Percentiles rank a stretch among this genome's conserved stretches.
Conservation (phyloP, 2,888 invertebrate species). For the Crepidodera aurea region DNA sequence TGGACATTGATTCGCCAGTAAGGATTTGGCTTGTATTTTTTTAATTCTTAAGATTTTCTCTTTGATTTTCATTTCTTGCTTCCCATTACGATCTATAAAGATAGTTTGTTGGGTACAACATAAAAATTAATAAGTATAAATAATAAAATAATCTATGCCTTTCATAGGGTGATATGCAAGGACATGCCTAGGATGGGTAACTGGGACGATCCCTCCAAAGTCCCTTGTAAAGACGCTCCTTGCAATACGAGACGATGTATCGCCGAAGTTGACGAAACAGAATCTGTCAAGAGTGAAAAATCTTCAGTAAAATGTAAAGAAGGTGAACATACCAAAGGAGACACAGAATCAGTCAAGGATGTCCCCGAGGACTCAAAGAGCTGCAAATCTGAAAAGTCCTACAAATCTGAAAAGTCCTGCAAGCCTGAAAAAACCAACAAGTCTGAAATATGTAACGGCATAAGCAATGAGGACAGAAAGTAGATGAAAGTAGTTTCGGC, state of each 20-base stretch:
- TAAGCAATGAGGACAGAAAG: neutral
- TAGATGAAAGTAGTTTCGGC: neutral
- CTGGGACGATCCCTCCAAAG: neutral
- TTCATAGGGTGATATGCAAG: slow-evolving; percentile 1
- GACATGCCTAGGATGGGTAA: neutral
- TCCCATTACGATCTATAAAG: no score
- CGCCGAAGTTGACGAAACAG: neutral
- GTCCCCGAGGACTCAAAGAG: neutral
- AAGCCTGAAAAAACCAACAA: no score
- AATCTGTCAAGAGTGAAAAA: neutral
- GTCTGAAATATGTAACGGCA: neutral
- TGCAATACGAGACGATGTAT: neutral
- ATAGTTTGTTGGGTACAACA: no score
- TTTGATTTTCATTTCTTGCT: no score
- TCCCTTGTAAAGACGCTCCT: neutral
- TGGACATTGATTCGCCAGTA: no score
- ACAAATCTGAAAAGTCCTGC: no score
- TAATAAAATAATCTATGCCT: neutral
- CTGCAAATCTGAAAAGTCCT: neutral
- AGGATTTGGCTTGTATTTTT: no score
- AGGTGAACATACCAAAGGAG: neutral
- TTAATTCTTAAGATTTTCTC: no score
- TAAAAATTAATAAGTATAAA: no score
- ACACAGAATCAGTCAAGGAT: neutral
- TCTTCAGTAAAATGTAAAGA: neutral